Conservation (phyloP, 2,888 invertebrate genomes). For the Ennomos fuscantarius region DNA sequence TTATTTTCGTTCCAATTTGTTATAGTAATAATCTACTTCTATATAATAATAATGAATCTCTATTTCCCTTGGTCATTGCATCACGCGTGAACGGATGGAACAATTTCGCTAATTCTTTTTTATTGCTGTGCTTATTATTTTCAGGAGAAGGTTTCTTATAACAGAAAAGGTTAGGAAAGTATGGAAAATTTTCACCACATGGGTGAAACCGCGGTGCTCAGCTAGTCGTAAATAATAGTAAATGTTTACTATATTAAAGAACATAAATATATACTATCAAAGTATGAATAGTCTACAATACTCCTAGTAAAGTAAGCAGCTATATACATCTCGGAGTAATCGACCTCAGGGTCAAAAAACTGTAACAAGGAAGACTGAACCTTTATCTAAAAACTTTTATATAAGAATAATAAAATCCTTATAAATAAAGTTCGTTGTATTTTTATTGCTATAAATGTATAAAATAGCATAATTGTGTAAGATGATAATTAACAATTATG, state of each 20-base stretch:
- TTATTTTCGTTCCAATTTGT: too few species aligned
- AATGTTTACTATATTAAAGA: constrained; percentile 6
- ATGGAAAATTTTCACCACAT: too few species aligned
- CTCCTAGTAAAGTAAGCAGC: constrained; percentile 1
- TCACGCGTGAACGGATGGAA: too few species aligned
- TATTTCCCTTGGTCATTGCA: too few species aligned
- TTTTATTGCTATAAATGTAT: constrained; percentile 17
- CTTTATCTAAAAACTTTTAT: constrained; percentile 34
- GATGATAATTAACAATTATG: background rate
- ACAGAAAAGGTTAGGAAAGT: too few species aligned
- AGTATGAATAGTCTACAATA: too few species aligned
- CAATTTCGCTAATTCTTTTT: too few species aligned
- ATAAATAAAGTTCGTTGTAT: constrained; percentile 19
- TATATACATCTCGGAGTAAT: constrained; percentile 16
- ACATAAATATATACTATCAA: too few species aligned
- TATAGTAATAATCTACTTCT: background rate
- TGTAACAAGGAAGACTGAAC: constrained; percentile 36
- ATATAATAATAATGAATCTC: too few species aligned
- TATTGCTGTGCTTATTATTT: too few species aligned
- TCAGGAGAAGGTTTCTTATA: too few species aligned
- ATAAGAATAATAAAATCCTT: constrained; percentile 9
- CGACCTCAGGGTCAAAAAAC: constrained; percentile 34
- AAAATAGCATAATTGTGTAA: constrained; percentile 12
- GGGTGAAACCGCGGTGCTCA: too few species aligned
- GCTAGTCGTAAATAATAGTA: background rate